A percentile compares a stretch with the other conserved stretches of the same genome.
Conservation (phyloP, 2,888 invertebrate species). For the Stenotaenia linearis region DNA sequence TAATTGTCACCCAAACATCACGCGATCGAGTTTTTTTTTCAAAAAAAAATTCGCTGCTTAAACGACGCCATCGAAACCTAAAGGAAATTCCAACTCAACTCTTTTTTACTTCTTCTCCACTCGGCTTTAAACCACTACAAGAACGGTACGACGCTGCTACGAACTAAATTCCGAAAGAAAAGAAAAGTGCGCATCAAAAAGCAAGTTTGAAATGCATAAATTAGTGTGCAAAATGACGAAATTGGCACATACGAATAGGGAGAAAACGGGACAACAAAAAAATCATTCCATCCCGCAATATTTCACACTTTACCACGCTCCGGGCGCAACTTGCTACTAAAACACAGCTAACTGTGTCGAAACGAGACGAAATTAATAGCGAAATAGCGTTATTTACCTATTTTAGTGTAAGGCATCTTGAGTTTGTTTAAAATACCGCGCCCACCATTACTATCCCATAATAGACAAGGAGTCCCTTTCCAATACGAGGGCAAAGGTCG, state of each 20-base stretch:
- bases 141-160: not conserved
- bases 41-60: not conserved
- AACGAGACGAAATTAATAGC: not conserved
- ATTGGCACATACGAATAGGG: not conserved
- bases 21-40: not conserved
- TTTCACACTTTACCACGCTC: not conserved
- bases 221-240: not conserved
- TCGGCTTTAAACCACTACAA: not conserved
- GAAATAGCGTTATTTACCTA: conserved; percentile 36
- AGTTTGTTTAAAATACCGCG: conserved; percentile 50
- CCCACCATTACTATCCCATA: conserved; percentile 50
- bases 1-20: not conserved
- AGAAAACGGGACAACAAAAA: not conserved
- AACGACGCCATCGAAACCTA: not conserved
- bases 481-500: conserved; percentile 27
- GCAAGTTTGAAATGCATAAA: not conserved
- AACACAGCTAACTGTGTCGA: not conserved
- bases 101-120: no score
- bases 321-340: not conserved
- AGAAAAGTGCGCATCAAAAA: not conserved
- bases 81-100: not conserved
- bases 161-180: not conserved
- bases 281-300: not conserved
- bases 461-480: not conserved
- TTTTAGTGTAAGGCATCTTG: conserved; percentile 38